Evolutionary conservation across 2,113 vertebrate species (phyloP).

Genomic region (Eublepharis macularius): DNA sequence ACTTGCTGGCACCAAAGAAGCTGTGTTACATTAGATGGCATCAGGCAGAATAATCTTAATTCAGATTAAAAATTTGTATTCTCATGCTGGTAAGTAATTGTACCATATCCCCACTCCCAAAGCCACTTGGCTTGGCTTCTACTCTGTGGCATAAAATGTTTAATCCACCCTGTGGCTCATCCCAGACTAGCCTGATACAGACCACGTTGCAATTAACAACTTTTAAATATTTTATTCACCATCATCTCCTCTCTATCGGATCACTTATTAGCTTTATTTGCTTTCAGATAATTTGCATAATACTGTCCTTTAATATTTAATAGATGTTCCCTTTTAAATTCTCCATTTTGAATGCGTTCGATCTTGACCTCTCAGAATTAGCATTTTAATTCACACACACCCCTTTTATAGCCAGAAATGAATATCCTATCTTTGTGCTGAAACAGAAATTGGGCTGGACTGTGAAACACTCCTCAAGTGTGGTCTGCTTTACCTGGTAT

Average conservation of each 20-base stretch:
- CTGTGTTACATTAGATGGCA: not conserved
- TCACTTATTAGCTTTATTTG: slow-evolving; percentile 10
- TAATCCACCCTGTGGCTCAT: slow-evolving; percentile 8
- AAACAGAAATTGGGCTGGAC: not conserved
- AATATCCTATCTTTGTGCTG: not conserved
- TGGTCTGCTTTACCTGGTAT: slow-evolving; percentile 17
- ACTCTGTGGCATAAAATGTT: not conserved
- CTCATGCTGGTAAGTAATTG: not conserved
- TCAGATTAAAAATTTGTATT: not conserved
- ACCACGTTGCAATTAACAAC: not conserved
- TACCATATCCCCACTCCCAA: not conserved
- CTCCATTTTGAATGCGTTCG: not conserved
- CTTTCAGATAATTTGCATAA: slow-evolving; percentile 10
- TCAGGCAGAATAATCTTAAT: not conserved
- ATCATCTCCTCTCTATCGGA: not conserved
- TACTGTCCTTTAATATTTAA: slow-evolving; percentile 21
- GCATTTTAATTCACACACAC: not conserved
- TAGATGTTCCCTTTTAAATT: slow-evolving; percentile 10
- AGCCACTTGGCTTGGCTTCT: not conserved
- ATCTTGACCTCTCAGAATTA: slow-evolving; percentile 18
- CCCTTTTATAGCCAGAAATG: not conserved
- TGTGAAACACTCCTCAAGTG: not conserved
- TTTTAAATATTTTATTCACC: slow-evolving; percentile 1
- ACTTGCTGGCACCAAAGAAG: not conserved
- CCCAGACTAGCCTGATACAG: not conserved